Percentiles rank a stretch among this genome's conserved stretches.
These are phyloP conservation scores for Poeciliopsis turrubarensis DNA, from an alignment of 2,113 vertebrate species.

Conservation along the genomic window DNA sequence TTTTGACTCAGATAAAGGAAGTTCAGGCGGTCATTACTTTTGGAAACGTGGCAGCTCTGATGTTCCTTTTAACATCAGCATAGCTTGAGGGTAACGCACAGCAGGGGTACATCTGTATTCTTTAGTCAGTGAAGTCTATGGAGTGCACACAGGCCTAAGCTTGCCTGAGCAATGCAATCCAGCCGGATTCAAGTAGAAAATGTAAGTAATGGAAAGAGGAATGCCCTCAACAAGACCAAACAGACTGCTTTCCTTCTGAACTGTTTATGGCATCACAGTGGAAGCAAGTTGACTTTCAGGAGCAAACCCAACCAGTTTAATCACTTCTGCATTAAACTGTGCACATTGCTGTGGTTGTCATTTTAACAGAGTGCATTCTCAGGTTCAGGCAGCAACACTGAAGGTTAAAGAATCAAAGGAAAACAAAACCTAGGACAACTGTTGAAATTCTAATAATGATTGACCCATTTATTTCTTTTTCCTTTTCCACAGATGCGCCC, in stretches of 20 bases:
- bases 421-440: not conserved
- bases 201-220: constrained; percentile 80
- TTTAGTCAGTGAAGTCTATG: constrained; percentile 44
- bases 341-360: not conserved
- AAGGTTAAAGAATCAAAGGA: not conserved
- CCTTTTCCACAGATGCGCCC: constrained; percentile 77
- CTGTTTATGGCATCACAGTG: constrained; percentile 57
- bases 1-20: not conserved
- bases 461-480: not conserved
- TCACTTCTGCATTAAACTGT: constrained; percentile 32
- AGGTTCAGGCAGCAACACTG: constrained; percentile 3
- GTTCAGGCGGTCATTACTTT: not conserved
- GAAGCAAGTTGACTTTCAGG: constrained; percentile 28
- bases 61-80: constrained; percentile 41
- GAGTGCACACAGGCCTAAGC: constrained; percentile 68
- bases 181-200: constrained; percentile 79
- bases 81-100: constrained; percentile 56
- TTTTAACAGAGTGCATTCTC: not conserved
- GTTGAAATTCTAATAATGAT: not conserved
- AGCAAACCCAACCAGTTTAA: constrained; percentile 65
- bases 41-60: constrained; percentile 6
- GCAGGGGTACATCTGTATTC: constrained; percentile 44
- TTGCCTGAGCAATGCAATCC: constrained; percentile 80
- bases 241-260: constrained; percentile 72
- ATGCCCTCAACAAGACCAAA: constrained; percentile 82